phyloP scores from a whole-genome alignment of 2,797 vertebrate genomes.

The Lepilemur ruficaudatus region DNA sequence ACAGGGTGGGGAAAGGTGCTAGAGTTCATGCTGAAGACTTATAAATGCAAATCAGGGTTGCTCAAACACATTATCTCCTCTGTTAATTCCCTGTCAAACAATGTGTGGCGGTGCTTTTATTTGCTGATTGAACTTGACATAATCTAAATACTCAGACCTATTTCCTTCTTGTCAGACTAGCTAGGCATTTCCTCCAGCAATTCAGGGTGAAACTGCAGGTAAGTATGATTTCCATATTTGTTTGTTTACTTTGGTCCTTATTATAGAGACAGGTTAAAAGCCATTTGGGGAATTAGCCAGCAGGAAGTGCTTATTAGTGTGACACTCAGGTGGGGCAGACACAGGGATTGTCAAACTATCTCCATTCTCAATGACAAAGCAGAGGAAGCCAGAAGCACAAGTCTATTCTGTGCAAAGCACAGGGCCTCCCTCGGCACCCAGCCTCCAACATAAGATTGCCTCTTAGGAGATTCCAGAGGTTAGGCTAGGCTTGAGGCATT shows the following conservation, averaged over 20 bases:
- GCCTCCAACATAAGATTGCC: not conserved
- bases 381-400: not conserved
- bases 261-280: not conserved
- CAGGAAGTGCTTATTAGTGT: not conserved
- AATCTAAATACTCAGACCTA: not conserved
- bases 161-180: not conserved
- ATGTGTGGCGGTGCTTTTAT: not conserved
- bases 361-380: not conserved
- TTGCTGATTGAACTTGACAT: not conserved
- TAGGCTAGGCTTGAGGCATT: not conserved
- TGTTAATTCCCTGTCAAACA: not conserved
- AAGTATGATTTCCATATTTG: not conserved
- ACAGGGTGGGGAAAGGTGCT: not conserved
- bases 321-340: rapidly evolving
- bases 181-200: not conserved
- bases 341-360: not conserved
- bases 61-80: not conserved
- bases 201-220: not conserved
- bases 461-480: not conserved
- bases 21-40: not conserved
- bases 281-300: not conserved
- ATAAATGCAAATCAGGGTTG: not conserved
- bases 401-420: not conserved
- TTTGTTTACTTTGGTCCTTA: not conserved
- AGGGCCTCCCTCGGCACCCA: not conserved